These are phyloP conservation scores for Ornithoptera priamus DNA, from an alignment of 2,888 invertebrate genomes.

Conservation along the genomic window DNA sequence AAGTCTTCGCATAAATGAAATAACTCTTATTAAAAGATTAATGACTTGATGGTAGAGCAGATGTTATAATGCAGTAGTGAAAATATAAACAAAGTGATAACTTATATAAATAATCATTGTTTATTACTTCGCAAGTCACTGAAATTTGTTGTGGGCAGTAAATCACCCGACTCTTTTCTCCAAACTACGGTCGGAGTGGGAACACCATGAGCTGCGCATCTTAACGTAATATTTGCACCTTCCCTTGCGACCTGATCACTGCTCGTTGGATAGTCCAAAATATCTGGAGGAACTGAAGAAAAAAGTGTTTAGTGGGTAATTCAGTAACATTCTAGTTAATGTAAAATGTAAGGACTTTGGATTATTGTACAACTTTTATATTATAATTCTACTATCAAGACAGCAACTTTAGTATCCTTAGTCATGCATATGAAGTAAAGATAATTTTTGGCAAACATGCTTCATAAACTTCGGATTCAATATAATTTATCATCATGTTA, in stretches of 20 bases:
- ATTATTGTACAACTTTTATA: too few relatives aligned
- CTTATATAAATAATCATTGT: background rate
- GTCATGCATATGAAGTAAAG: too few relatives aligned
- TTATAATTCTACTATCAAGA: too few relatives aligned
- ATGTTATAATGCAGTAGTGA: background rate
- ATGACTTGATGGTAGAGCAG: too few relatives aligned
- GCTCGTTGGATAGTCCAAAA: slow-evolving; percentile 91
- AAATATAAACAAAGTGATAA: background rate
- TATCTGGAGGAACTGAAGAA: slow-evolving; percentile 88
- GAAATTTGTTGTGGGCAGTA: slow-evolving; percentile 77
- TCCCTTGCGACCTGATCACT: slow-evolving; percentile 92
- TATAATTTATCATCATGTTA: too few relatives aligned
- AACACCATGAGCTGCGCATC: slow-evolving; percentile 92
- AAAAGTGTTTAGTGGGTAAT: background rate
- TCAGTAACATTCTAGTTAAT: too few relatives aligned
- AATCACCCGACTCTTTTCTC: slow-evolving; percentile 89
- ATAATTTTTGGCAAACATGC: too few relatives aligned
- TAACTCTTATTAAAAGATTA: too few relatives aligned
- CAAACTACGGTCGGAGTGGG: slow-evolving; percentile 93
- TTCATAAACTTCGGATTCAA: too few relatives aligned
- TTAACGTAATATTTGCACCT: slow-evolving; percentile 91
- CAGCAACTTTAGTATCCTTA: too few relatives aligned
- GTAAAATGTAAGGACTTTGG: too few relatives aligned
- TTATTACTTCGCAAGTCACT: slow-evolving; percentile 73
- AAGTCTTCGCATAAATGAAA: too few relatives aligned